Conservation (phyloP, 2,113 vertebrate genomes). For the Myotis brandtii region DNA sequence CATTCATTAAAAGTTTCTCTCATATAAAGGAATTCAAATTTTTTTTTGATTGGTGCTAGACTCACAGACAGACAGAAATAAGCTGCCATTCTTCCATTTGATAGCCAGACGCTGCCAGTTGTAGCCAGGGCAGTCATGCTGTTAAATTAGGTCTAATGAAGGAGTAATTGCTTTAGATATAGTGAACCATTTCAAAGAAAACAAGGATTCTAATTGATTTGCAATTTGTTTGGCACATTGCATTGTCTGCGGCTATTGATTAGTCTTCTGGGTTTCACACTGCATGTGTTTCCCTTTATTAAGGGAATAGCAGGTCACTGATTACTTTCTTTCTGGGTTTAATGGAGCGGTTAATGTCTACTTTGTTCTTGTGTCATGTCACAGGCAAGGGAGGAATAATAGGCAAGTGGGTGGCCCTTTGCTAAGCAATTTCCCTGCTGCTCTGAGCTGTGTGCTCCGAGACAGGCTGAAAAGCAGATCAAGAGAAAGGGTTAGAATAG, state of each 20-base stretch:
- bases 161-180: constrained; percentile 99
- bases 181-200: constrained; percentile 99
- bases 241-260: constrained; percentile 99
- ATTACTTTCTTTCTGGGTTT: constrained; percentile 99
- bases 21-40: constrained; percentile 87
- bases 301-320: constrained; percentile 99
- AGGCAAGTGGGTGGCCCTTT: constrained; percentile 99
- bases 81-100: constrained; percentile 91
- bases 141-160: constrained; percentile 99
- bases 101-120: constrained; percentile 94
- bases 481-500: constrained; percentile 99
- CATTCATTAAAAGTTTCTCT: constrained; percentile 85
- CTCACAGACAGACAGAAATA: constrained; percentile 91
- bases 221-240: constrained; percentile 96
- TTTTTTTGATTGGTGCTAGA: constrained; percentile 87
- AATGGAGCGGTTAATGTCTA: constrained; percentile 99
- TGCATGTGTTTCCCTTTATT: constrained; percentile 99
- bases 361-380: constrained; percentile 99
- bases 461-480: constrained; percentile 95
- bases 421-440: constrained; percentile 93
- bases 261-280: constrained; percentile 97
- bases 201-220: constrained; percentile 99
- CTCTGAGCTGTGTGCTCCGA: constrained; percentile 91
- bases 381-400: constrained; percentile 96
- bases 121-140: constrained; percentile 93